phyloP scores from a whole-genome alignment of 2,113 vertebrate species.

The Loxodonta africana region DNA sequence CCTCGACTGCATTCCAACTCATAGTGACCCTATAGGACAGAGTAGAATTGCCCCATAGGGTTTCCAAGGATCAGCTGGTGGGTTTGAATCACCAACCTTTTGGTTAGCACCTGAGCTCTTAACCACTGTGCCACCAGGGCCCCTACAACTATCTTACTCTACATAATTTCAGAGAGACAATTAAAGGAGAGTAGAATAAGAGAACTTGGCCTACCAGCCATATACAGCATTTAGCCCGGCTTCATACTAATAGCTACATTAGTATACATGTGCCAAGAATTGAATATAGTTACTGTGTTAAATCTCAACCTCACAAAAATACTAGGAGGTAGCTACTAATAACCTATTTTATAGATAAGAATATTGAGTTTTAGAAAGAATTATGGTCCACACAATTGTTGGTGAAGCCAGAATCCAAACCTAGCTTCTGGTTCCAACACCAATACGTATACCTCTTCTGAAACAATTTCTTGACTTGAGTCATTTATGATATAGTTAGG shows the following conservation, averaged over 20 bases:
- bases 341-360: background rate
- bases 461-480: background rate
- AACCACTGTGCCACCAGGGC: too few relatives aligned
- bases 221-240: background rate
- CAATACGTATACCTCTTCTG: background rate
- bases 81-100: too few relatives aligned
- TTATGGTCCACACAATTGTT: background rate
- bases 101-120: too few relatives aligned
- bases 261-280: background rate
- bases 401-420: constrained; percentile 12
- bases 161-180: background rate
- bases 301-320: background rate
- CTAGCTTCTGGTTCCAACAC: background rate
- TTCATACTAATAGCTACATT: background rate
- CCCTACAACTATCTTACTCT: background rate
- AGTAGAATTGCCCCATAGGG: too few relatives aligned
- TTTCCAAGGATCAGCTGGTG: too few relatives aligned
- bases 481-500: background rate
- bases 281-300: background rate
- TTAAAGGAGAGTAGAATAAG: background rate
- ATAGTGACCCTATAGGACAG: too few relatives aligned
- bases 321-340: background rate
- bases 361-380: constrained; percentile 11
- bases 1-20: too few relatives aligned
- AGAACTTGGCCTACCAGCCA: background rate